Base-by-base conservation (phyloP, 2,888 invertebrate species). In the Dynastes grantii region DNA sequence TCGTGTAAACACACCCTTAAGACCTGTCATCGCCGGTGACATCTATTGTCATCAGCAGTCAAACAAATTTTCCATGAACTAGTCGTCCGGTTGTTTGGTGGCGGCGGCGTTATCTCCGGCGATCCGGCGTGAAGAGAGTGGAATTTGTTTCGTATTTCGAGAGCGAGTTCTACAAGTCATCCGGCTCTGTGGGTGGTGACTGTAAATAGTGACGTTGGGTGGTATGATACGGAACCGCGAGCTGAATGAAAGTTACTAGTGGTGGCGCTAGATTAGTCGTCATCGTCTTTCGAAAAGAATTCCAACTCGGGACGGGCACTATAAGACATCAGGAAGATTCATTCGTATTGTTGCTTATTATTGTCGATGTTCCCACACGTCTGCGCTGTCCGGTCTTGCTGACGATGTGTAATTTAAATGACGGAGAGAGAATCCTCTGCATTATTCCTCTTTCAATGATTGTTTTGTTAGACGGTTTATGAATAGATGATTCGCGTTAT, bases 1-100 rank as follows among this genome's bases (percentile, higher is more conserved):
- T 84, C 83, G 85, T 84, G 85, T 85, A 86, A 85, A 86, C 85
- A 86, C 83, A 84, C 85, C 85, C 84, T 85, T 84, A 85, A 85
- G 84, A 83, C 85, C 85, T 86, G 86, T 86, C 86, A 86, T 82
- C 85, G 79, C 80, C 81, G 85, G 77, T 85, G 86, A 85, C 85
- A 84, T 84, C 85, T 82, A 85, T 86, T 86, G 85, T 85, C 82
- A 81, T 80, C 84, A 81, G 77, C 83, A 83, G 83, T 81, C 84
- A 82, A 84, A 82, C 82, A 83, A 75, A 75, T 81, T 83, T 82
- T 83, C 80, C 79, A 64, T 82, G 79, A 63, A 77, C 79, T 80
- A 81, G 80, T 81, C 81, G 82, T 49, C 81, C 83, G 80, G 77
- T 73, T 67, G 71, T 71, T 80, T 77, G 61, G 53, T 64, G 37